Evolutionary conservation across 2,797 vertebrate genomes (phyloP).

Genomic region (Buceros bicornis): DNA sequence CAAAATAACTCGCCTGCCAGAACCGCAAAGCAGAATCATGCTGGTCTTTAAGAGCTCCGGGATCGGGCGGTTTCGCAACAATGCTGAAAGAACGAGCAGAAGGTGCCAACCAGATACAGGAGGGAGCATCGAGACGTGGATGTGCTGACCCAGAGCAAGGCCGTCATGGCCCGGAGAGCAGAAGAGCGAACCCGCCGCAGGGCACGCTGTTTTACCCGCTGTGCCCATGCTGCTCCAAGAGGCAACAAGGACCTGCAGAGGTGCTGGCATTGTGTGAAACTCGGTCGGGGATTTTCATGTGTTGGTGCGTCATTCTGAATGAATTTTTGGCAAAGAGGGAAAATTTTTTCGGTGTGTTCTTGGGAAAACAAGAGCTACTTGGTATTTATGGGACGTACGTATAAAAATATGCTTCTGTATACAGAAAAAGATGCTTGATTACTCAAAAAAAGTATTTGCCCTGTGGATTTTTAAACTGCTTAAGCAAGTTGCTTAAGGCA

Average conservation of each 20-base stretch:
- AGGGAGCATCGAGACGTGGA: conserved; percentile 84
- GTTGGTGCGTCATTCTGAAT: background rate
- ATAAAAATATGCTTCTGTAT: background rate
- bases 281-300: background rate
- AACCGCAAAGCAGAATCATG: conserved; percentile 85
- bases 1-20: conserved; percentile 81
- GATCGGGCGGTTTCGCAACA: conserved; percentile 76
- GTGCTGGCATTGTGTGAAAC: background rate
- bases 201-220: background rate
- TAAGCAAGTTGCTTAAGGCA: background rate
- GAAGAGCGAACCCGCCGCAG: conserved; percentile 84
- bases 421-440: background rate
- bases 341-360: background rate
- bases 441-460: background rate
- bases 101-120: conserved; percentile 75
- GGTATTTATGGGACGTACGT: background rate
- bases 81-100: conserved; percentile 77
- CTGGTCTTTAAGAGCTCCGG: conserved; percentile 81
- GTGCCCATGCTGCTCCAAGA: background rate
- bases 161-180: conserved; percentile 81
- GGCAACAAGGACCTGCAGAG: background rate
- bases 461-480: background rate
- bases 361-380: background rate
- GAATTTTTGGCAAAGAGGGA: background rate
- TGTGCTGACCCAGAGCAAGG: conserved; percentile 83